Evolutionary conservation across 2,113 vertebrate genomes (phyloP).

Genomic region (Pseudopipra pipra): DNA sequence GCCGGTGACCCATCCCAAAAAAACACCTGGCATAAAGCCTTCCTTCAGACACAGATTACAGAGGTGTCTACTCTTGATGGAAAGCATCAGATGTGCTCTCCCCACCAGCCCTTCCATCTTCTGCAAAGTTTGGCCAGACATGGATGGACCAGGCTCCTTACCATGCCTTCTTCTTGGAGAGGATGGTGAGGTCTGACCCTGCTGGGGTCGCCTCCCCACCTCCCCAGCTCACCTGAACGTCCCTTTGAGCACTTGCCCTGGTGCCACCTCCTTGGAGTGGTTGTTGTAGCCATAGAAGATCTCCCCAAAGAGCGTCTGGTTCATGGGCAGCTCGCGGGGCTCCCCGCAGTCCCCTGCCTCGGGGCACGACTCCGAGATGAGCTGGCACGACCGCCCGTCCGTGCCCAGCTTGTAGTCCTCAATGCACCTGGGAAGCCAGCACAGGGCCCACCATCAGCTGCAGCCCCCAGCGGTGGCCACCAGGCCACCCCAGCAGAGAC

Average conservation of each 20-base stretch:
- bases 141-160: neutral
- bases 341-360: conserved; percentile 87
- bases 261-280: conserved; percentile 86
- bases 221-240: conserved; percentile 86
- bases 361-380: conserved; percentile 88
- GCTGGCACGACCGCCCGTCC: conserved; percentile 91
- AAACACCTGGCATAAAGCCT: neutral
- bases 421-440: conserved; percentile 82
- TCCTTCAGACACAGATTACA: neutral
- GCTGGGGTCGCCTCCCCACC: neutral
- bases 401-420: conserved; percentile 93
- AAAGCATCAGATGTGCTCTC: neutral
- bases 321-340: conserved; percentile 87
- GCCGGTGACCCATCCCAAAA: neutral
- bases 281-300: conserved; percentile 98
- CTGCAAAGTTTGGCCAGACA: neutral
- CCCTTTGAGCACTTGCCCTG: conserved; percentile 92
- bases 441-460: neutral
- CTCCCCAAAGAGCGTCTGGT: conserved; percentile 95
- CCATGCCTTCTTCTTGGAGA: neutral
- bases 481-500: neutral
- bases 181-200: neutral
- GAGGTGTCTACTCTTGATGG: neutral
- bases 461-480: neutral
- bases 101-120: neutral